Base-by-base conservation (phyloP, 2,888 invertebrate genomes). In the Oxycera nigricornis region DNA sequence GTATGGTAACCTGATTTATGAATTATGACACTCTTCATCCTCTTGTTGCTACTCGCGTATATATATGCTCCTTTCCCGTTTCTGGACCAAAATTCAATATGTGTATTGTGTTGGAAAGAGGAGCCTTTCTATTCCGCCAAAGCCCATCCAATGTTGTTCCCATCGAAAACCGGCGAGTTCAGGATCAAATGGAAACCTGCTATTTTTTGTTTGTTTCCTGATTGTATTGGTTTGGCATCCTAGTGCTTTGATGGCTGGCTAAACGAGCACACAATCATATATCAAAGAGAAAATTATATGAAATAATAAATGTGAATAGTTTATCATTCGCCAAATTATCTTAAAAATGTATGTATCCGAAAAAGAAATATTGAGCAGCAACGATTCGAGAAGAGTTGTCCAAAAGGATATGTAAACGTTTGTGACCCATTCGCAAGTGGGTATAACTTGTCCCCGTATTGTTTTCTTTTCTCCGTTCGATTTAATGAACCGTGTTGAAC, bases 211-310 rank as follows among this genome's bases (percentile, higher is more conserved):
- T 55, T 55, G n/a, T n/a, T 22, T 22, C 20, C 4, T 22, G 11
- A 55, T 55, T 55, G 20, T 24, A 22, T 14, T 22, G 20, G 55
- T 55, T 50, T 4, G 4, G 14, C 9, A 55, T 6, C 20, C 55
- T 24, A 24, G 20, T 22, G 55, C 24, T 22, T 7, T 35, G n/a
- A 46, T 2, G 14, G 14, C 3, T 7, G 46, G 46, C 11, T n/a
- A 14, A 14, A 46, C 6, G 46, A 22, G 24, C 55, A 55, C 20
- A 24, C 17, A 55, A 55, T 55, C 55, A 55, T 55, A 55, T 55
- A 55, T 55, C 55, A 55, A 24, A 55, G 17, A 55, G 55, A 55
- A 55, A 55, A 55, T 55, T 55, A 55, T 24, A 55, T 55, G 24
- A 2, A 1, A 55, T 55, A 55, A 55, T 24, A 24, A 55, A 55